Evolutionary conservation across 2,888 invertebrate genomes (phyloP).

Genomic region (Meloe dianella): DNA sequence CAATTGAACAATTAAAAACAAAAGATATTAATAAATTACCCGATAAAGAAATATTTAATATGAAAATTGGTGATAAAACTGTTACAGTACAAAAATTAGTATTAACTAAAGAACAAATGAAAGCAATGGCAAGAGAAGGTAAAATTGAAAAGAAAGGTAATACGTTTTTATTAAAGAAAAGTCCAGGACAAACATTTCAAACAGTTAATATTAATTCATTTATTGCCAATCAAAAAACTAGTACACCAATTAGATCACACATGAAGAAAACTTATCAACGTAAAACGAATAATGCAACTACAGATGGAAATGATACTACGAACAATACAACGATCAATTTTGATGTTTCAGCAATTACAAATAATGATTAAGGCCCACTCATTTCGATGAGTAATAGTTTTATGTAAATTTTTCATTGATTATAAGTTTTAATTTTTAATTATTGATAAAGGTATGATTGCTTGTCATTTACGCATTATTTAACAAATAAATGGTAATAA

Average conservation of each 20-base stretch:
- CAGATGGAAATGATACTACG: neutral
- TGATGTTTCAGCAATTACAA: constrained; percentile 5
- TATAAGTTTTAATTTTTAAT: too few relatives aligned
- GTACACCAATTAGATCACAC: constrained; percentile 7
- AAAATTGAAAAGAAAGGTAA: constrained; percentile 66
- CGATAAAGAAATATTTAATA: constrained; percentile 55
- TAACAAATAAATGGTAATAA: too few relatives aligned
- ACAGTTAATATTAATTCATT: constrained; percentile 22
- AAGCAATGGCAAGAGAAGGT: constrained; percentile 71
- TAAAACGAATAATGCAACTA: neutral
- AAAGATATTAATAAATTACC: constrained; percentile 46
- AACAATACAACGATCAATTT: neutral
- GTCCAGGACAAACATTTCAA: constrained; percentile 19
- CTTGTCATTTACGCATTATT: too few relatives aligned
- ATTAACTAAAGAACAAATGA: constrained; percentile 71
- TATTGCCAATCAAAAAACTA: constrained; percentile 14
- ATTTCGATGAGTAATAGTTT: neutral
- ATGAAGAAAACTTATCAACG: constrained; percentile 27
- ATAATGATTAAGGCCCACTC: neutral
- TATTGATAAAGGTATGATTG: too few relatives aligned
- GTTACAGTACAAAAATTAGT: constrained; percentile 71
- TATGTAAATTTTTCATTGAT: neutral
- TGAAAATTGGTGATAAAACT: constrained; percentile 68
- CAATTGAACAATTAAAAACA: constrained; percentile 19
- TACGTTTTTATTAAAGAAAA: constrained; percentile 25